Percentiles rank a stretch among this genome's conserved stretches.
Conservation (phyloP, 35 echinoderm and acorn worm genomes). For the Lytechinus pictus region DNA sequence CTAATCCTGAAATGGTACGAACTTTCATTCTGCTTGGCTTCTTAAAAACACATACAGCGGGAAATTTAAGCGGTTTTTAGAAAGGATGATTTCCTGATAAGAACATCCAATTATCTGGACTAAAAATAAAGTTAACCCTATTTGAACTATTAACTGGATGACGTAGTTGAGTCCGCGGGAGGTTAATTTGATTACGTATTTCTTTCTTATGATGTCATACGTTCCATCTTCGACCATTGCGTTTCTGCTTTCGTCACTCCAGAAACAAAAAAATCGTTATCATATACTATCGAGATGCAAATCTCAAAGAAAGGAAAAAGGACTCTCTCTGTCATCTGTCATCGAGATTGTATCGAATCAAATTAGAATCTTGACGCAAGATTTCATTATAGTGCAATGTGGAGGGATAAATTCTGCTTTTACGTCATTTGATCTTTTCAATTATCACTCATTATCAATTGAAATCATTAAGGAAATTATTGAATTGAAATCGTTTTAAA, state of each 20-base stretch:
- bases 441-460: neutral
- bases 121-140: neutral
- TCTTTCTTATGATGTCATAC: neutral
- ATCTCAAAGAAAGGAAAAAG: neutral
- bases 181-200: neutral
- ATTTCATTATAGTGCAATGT: neutral
- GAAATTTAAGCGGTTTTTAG: neutral
- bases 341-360: neutral
- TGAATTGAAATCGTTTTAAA: neutral
- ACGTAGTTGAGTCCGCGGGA: neutral
- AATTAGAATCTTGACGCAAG: neutral
- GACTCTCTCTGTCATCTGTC: conserved; percentile 1
- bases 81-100: neutral
- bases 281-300: neutral
- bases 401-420: neutral
- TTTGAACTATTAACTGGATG: neutral
- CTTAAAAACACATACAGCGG: neutral
- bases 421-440: neutral
- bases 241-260: neutral
- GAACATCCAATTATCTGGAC: neutral
- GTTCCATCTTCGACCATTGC: neutral
- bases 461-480: neutral
- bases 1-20: too few relatives aligned
- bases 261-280: neutral
- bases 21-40: neutral